Base-by-base conservation (phyloP, 64 coral and sea anemone genomes). In the Stylophora pistillata region DNA sequence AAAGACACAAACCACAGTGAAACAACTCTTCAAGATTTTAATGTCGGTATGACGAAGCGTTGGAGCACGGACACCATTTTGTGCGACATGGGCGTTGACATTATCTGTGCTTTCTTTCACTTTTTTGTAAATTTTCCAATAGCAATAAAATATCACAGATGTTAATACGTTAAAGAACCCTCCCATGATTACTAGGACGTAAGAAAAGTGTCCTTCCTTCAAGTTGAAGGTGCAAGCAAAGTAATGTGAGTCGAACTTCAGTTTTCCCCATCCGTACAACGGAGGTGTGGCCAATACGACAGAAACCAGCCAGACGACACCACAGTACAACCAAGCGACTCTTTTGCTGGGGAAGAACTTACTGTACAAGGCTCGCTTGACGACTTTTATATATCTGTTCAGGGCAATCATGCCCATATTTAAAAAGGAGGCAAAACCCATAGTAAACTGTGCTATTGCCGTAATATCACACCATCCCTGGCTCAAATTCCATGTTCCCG, bases 1-100 rank as follows among this genome's bases (percentile, higher is more conserved):
- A 68, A 86, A 92, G 33, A 87, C 55, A 41, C 90, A 92, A 37
- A 92, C 90, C 21, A 87, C 90, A 9, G 83, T 87, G 16, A 92
- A 92, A 21, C 71, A 74, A 15, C 83, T 86, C 17, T 86, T 63
- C 18, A 92, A 83, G 11, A 92, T 53, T 79, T 72, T 86, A 27
- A 78, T 58, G 25, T 92, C 84, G 16, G 90, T 87, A 53, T 14
- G 72, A 34, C 54, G 30, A 21, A 62, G 41, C 26, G 30, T 73
- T 25, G 33, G n/a, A 14, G 70, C 65, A 13, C 21, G 3, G 56
- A 28, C 16, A 17, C 21, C 65, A 4, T 61, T 5, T 31, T 29
- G 58, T 26, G 33, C n/a, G 17, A 58, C 25, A 55, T 92, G 83
- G 52, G 56, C 57, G 18, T 86, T 53, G 13, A 87, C 13, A 12